Conservation (phyloP, 2,797 vertebrate genomes). For the Sebastes ruberrimus region DNA sequence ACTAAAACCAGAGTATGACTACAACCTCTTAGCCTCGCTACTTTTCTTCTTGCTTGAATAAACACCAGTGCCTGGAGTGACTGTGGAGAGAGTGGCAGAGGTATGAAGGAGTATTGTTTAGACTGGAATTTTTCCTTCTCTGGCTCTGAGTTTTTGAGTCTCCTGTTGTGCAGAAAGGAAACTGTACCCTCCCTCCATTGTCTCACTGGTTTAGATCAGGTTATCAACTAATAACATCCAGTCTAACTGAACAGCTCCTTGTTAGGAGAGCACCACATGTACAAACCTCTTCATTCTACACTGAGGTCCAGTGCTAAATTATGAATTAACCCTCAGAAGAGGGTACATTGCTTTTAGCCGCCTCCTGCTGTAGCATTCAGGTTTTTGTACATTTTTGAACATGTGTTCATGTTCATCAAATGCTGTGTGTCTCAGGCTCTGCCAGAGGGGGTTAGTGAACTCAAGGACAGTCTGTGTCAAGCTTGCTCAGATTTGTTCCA, state of each 20-base stretch:
- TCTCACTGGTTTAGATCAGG: conserved; percentile 38
- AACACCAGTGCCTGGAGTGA: conserved; percentile 58
- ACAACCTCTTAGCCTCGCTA: conserved; percentile 65
- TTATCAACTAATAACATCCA: conserved; percentile 30
- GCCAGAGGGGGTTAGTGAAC: not conserved
- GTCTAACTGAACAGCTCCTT: conserved; percentile 1
- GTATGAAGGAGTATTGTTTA: conserved; percentile 60
- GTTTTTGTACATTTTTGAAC: not conserved
- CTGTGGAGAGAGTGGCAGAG: conserved; percentile 47
- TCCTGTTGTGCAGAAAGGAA: conserved; percentile 59
- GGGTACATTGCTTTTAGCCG: not conserved
- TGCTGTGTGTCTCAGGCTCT: not conserved
- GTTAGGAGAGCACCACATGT: not conserved
- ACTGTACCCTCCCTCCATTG: conserved; percentile 62
- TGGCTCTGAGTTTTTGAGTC: conserved; percentile 30
- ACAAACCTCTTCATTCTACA: not conserved
- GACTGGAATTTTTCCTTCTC: conserved; percentile 60
- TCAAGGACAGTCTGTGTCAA: not conserved
- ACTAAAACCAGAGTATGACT: conserved; percentile 61
- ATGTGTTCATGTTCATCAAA: not conserved
- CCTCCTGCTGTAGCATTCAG: not conserved
- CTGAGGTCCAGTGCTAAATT: not conserved
- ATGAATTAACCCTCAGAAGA: not conserved
- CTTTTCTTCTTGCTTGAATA: conserved; percentile 63
- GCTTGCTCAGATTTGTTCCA: not conserved